A percentile compares a stretch with the other conserved stretches of the same genome.
phyloP scores from a whole-genome alignment of 2,113 vertebrate genomes.

The Sialia sialis region DNA sequence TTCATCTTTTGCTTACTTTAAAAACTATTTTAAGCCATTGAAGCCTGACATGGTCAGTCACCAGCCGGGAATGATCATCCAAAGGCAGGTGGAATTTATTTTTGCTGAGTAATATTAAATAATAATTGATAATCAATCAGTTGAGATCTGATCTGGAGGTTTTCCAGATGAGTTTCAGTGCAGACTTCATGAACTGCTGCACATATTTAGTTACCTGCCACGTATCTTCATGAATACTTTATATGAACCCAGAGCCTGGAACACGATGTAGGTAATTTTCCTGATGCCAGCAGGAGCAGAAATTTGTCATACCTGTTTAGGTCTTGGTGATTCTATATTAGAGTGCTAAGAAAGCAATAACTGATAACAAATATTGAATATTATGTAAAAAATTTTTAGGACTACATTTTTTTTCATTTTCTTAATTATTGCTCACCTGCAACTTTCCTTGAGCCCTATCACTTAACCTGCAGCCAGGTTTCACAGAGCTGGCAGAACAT shows the following conservation, averaged over 20 bases:
- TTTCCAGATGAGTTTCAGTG: not conserved
- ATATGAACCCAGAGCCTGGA: not conserved
- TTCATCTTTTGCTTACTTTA: not conserved
- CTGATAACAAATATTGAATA: not conserved
- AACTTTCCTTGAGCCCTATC: not conserved
- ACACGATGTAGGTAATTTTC: not conserved
- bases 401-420: not conserved
- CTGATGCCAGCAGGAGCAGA: not conserved
- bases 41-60: accelerated
- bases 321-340: not conserved
- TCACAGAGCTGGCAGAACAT: too few species aligned
- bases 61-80: not conserved
- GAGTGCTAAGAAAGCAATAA: not conserved
- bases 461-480: not conserved
- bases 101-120: not conserved
- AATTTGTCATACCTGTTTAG: not conserved
- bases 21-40: not conserved
- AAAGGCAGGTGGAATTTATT: not conserved
- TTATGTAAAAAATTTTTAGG: not conserved
- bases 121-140: not conserved
- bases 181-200: not conserved
- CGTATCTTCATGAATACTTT: not conserved
- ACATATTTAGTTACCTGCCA: accelerated
- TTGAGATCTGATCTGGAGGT: not conserved
- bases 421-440: not conserved